These are phyloP conservation scores for Pandemis cinnamomeana DNA, from an alignment of 2,888 invertebrate genomes.

Conservation along the genomic window DNA sequence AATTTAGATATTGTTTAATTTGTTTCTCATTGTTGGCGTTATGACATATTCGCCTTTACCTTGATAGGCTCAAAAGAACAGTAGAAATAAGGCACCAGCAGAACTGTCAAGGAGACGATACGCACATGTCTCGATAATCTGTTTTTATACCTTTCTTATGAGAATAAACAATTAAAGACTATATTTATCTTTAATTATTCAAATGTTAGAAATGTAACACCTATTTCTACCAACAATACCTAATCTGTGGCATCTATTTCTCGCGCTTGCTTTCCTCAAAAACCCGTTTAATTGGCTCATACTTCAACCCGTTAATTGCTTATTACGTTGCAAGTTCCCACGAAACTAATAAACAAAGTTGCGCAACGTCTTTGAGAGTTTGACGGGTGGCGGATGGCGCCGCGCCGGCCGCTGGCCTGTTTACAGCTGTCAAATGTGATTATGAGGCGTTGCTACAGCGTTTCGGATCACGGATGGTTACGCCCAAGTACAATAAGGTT, in stretches of 20 bases:
- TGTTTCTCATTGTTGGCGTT: no score
- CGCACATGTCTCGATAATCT: no score
- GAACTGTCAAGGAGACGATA: no score
- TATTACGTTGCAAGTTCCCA: slow-evolving; percentile 19
- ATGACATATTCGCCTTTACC: no score
- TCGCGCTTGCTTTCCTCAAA: neutral
- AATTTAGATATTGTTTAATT: no score
- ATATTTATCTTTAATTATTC: no score
- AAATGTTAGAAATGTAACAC: neutral
- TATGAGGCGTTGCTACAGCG: neutral
- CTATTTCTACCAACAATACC: slow-evolving; percentile 6
- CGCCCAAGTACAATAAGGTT: no score
- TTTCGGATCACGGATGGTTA: no score
- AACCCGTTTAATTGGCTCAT: slow-evolving; percentile 7
- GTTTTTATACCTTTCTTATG: no score
- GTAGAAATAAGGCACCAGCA: no score
- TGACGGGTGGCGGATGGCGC: neutral
- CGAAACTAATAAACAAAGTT: slow-evolving; percentile 29
- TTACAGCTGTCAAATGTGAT: neutral
- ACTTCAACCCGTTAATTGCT: slow-evolving; percentile 19
- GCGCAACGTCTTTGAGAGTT: slow-evolving; percentile 3
- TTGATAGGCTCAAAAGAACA: no score
- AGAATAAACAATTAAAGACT: no score
- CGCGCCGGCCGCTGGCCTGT: neutral
- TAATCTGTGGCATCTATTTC: neutral